A percentile compares a stretch with the other conserved stretches of the same genome.
These are phyloP conservation scores for Meandrina meandrites DNA, from an alignment of 92 coral and sea anemone genomes.

Conservation along the genomic window DNA sequence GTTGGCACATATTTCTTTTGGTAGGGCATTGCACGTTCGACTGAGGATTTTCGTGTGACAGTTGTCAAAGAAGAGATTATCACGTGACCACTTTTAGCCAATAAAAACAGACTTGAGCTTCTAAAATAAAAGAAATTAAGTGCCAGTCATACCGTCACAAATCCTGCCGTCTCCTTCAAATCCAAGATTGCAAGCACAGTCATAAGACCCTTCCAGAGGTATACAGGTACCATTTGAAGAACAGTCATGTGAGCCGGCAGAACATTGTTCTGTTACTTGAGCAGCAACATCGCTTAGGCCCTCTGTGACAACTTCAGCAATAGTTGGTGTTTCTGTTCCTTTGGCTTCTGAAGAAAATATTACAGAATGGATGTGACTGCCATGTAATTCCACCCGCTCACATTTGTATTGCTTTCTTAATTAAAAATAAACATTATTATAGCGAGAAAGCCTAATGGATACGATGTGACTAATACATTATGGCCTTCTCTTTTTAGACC, in stretches of 20 bases:
- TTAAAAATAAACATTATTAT: too few species aligned
- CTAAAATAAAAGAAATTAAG: neutral
- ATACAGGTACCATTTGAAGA: neutral
- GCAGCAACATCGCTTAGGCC: conserved; percentile 2
- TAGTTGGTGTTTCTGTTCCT: neutral
- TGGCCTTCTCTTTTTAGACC: too few species aligned
- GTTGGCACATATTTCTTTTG: too few species aligned
- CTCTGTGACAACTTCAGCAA: neutral
- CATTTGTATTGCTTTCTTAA: too few species aligned
- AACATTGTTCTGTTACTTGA: neutral
- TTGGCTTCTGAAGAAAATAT: neutral
- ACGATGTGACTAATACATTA: too few species aligned
- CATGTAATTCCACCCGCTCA: too few species aligned
- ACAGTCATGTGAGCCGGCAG: conserved; percentile 2
- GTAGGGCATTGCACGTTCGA: too few species aligned
- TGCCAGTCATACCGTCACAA: conserved; percentile 59
- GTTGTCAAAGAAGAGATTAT: neutral
- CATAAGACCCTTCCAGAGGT: neutral
- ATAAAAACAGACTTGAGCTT: neutral
- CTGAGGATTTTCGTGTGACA: too few species aligned
- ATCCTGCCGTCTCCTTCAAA: conserved; percentile 63
- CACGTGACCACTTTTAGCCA: neutral
- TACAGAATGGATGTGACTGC: neutral
- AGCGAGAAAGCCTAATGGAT: too few species aligned
- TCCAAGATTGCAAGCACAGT: conserved; percentile 48